phyloP scores from a whole-genome alignment of 2,888 invertebrate species.

The Lymantria monacha region DNA sequence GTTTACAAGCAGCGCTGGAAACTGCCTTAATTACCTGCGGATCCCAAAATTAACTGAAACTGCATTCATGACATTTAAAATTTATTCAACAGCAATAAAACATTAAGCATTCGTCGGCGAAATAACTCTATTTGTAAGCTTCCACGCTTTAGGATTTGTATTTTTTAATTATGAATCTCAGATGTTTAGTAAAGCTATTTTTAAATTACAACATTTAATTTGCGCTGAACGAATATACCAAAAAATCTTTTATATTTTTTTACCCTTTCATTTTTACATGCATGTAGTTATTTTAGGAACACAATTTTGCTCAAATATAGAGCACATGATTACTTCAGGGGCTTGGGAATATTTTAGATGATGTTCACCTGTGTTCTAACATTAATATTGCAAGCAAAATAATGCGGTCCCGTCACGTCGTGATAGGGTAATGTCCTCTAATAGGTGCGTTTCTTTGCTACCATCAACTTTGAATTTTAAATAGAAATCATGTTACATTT shows the following conservation, averaged over 20 bases:
- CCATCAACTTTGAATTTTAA: neutral
- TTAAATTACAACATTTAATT: slow-evolving; percentile 1
- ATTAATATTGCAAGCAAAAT: slow-evolving; percentile 8
- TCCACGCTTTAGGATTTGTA: slow-evolving; percentile 6
- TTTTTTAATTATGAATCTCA: slow-evolving; percentile 20
- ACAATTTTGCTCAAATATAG: slow-evolving; percentile 2
- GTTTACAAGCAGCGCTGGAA: too few species aligned
- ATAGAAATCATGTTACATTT: too few species aligned
- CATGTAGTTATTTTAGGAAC: slow-evolving; percentile 2
- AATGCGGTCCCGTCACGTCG: slow-evolving; percentile 3
- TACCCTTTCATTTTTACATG: neutral
- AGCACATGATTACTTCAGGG: slow-evolving; percentile 2
- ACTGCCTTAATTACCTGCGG: too few species aligned
- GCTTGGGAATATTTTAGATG: slow-evolving; percentile 4
- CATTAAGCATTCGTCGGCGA: slow-evolving; percentile 16
- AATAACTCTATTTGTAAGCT: slow-evolving; percentile 25
- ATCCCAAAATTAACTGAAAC: neutral
- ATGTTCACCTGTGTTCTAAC: slow-evolving; percentile 7
- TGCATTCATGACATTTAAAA: slow-evolving; percentile 18
- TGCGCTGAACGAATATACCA: neutral
- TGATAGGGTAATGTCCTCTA: neutral
- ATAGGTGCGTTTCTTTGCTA: neutral
- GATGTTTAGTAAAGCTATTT: slow-evolving; percentile 3
- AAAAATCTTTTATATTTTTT: neutral
- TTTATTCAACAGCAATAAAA: slow-evolving; percentile 23